Percentiles rank a stretch among this genome's conserved stretches.
These are phyloP conservation scores for Melanostoma scalare DNA, from an alignment of 2,888 invertebrate genomes.

Conservation along the genomic window DNA sequence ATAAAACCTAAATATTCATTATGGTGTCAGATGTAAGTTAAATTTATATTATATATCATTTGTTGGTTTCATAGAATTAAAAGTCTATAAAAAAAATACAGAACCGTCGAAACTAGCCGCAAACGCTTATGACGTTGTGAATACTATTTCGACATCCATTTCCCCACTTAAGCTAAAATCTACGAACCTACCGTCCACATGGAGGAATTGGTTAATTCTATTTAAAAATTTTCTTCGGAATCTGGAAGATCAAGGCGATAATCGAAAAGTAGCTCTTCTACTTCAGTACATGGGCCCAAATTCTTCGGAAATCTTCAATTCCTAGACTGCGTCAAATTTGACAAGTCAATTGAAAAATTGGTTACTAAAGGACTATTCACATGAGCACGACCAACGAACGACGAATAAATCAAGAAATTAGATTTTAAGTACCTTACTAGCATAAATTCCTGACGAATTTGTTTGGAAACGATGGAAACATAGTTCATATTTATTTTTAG, in stretches of 20 bases:
- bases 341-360: slow-evolving; percentile 38
- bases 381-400: too few relatives aligned
- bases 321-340: slow-evolving; percentile 49
- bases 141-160: slow-evolving; percentile 4
- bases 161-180: slow-evolving; percentile 20
- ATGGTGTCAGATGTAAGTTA: too few relatives aligned
- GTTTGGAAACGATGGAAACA: too few relatives aligned
- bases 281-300: slow-evolving; percentile 41
- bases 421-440: too few relatives aligned
- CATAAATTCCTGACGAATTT: too few relatives aligned
- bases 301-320: slow-evolving; percentile 57
- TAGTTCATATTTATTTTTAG: too few relatives aligned
- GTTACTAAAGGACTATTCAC: slow-evolving; percentile 3
- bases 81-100: too few relatives aligned
- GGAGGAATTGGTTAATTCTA: slow-evolving; percentile 62
- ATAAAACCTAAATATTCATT: too few relatives aligned
- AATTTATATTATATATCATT: too few relatives aligned
- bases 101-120: background rate
- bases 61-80: too few relatives aligned
- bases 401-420: too few relatives aligned
- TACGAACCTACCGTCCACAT: slow-evolving; percentile 34
- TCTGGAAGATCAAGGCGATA: slow-evolving; percentile 19
- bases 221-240: slow-evolving; percentile 68
- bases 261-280: slow-evolving; percentile 36
- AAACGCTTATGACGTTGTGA: background rate